These are phyloP conservation scores for Psephotus haematonotus DNA, from an alignment of 2,113 vertebrate species.

Conservation along the genomic window DNA sequence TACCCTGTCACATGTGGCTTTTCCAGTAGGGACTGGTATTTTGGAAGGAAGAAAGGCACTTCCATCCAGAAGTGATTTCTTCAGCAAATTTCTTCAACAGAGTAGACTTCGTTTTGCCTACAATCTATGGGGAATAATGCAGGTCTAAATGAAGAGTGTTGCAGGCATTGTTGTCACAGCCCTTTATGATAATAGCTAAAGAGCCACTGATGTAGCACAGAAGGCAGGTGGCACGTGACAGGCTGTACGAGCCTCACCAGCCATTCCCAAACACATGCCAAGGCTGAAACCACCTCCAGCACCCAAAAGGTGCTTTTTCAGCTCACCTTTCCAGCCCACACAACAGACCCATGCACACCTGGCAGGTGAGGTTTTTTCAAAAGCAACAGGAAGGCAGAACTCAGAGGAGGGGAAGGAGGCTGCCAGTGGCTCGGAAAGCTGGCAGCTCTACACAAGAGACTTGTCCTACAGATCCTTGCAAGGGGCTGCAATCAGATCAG, in stretches of 20 bases:
- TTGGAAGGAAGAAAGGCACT: neutral
- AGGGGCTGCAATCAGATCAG: neutral
- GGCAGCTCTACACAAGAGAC: neutral
- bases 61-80: neutral
- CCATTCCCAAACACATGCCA: neutral
- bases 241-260: neutral
- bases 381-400: neutral
- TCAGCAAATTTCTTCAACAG: neutral
- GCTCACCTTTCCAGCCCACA: neutral
- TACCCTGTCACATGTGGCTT: neutral
- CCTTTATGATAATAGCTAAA: neutral
- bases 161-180: neutral
- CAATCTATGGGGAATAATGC: neutral
- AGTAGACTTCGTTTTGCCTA: neutral
- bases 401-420: neutral
- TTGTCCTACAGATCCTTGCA: rapidly evolving
- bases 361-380: neutral
- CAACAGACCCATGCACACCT: neutral
- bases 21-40: neutral
- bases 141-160: neutral
- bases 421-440: neutral
- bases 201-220: neutral
- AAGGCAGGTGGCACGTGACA: neutral
- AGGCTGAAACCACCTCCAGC: neutral
- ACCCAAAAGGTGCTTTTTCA: neutral